Evolutionary conservation across 2,797 vertebrate genomes (phyloP), one percentile per base, ranked within the genome.

Genomic region (Hylomyscus alleni): DNA sequence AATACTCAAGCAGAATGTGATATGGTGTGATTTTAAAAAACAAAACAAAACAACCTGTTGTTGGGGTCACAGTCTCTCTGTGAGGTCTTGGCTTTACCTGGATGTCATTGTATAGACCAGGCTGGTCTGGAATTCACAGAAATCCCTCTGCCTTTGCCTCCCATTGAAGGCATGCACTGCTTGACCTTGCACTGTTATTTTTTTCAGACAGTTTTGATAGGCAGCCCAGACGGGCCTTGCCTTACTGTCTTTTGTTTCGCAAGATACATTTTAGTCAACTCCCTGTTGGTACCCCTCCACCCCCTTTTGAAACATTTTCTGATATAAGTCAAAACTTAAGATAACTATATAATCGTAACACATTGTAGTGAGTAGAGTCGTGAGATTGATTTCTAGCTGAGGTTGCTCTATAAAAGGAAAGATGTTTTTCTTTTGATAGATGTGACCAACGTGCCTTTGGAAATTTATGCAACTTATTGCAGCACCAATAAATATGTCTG

Each of bases 311-410:
- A 81, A 81, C 14, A 60, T 83, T 62, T 83, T 44, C 56, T 83
- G 26, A 44, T 62, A 60, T 44, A 82, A 60, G 56, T 62, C 56
- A 60, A 60, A 34, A 89, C 80, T 31, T 89, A 65, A 34, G 82
- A 80, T 12, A 75, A 8, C 76, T 91, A 52, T n/a, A n/a, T n/a
- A n/a, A n/a, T 93, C 40, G 86, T 83, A 34, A 34, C 34, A 95
- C 14, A 81, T 94, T 88, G 56, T 78, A 91, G 2, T 91, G n/a
- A 34, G 67, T 94, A 2, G 89, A 37, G 76, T 89, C 4, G 4
- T 91, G 24, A 73, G 29, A 2, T 96, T n/a, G 89, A 84, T 80
- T 89, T 96, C 24, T 96, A 86, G 44, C 52, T 89, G 83, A 95
- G 44, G n/a, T 37, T 56, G 11, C 78, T 56, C 24, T 81, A 24